A percentile compares a stretch with the other conserved stretches of the same genome.
These are phyloP conservation scores for Clarias pachynema DNA, from an alignment of 2,797 vertebrate genomes.

Conservation along the genomic window DNA sequence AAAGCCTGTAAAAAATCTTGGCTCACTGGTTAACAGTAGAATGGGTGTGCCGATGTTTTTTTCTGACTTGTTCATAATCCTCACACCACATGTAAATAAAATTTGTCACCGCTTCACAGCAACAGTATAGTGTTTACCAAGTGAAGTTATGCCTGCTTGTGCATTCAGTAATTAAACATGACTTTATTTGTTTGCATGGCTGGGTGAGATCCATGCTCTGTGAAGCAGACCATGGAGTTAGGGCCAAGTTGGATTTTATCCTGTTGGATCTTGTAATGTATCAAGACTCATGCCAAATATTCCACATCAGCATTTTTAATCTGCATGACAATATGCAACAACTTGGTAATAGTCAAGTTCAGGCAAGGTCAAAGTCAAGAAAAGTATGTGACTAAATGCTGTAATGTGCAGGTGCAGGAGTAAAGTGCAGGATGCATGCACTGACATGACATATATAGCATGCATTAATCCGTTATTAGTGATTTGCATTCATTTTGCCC, in stretches of 20 bases:
- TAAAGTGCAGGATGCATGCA: background rate
- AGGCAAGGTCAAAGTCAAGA: background rate
- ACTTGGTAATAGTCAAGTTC: background rate
- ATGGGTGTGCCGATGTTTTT: slow-evolving; percentile 3
- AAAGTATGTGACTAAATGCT: background rate
- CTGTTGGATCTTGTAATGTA: slow-evolving; percentile 34
- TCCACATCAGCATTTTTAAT: background rate
- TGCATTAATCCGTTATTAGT: background rate
- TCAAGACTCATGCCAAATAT: background rate
- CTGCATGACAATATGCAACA: slow-evolving; percentile 3
- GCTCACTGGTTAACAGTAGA: slow-evolving; percentile 9
- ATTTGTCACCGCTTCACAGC: slow-evolving; percentile 5
- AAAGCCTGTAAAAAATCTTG: slow-evolving; percentile 15
- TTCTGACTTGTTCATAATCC: slow-evolving; percentile 9
- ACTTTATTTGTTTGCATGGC: slow-evolving; percentile 24
- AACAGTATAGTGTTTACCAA: background rate
- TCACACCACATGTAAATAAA: slow-evolving; percentile 15
- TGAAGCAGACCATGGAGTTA: slow-evolving; percentile 15
- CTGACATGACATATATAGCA: background rate
- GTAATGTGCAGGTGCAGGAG: background rate
- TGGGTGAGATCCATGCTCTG: slow-evolving; percentile 16
- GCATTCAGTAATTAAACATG: slow-evolving; percentile 15
- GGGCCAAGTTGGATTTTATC: slow-evolving; percentile 14
- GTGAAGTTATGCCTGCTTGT: slow-evolving; percentile 8
- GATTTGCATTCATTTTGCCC: background rate